Conservation (phyloP, 1,140 invertebrate genomes). For the Drosophila ogumai region DNA sequence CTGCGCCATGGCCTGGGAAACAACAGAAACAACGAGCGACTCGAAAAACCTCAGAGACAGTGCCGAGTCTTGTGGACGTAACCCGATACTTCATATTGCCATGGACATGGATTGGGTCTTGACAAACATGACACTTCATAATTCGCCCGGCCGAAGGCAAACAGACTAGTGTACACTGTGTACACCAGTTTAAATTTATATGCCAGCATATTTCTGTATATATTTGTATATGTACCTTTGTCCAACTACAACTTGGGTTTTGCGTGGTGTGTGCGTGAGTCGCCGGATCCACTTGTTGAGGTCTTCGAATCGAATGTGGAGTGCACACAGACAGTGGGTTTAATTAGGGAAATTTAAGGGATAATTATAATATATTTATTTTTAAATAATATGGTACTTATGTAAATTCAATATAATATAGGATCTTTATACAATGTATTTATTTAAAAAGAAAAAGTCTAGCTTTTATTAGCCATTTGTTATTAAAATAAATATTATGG, state of each 20-base stretch:
- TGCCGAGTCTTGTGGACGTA: constrained; percentile 43
- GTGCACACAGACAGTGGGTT: constrained; percentile 21
- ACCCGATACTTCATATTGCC: constrained; percentile 59
- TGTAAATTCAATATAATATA: neutral
- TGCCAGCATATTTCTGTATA: constrained; percentile 1
- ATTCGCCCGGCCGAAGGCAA: constrained; percentile 55
- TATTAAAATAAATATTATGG: neutral
- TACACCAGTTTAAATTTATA: constrained; percentile 39
- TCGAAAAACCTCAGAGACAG: constrained; percentile 27
- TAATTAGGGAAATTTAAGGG: neutral
- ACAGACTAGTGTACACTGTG: constrained; percentile 33
- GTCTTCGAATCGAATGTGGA: constrained; percentile 20
- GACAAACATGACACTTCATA: constrained; percentile 67
- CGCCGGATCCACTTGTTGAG: constrained; percentile 42
- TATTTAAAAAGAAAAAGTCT: neutral
- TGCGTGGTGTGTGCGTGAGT: constrained; percentile 18
- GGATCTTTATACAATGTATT: neutral
- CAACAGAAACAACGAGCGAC: constrained; percentile 17
- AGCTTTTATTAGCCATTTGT: neutral
- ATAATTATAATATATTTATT: neutral
- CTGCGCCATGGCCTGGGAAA: constrained; percentile 60
- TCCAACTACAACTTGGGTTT: constrained; percentile 22
- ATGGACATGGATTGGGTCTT: constrained; percentile 64
- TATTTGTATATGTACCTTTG: constrained; percentile 16
- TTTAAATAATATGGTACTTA: neutral